These are phyloP conservation scores for Schrankia costaestrigalis DNA, from an alignment of 2,888 invertebrate species.

Conservation along the genomic window DNA sequence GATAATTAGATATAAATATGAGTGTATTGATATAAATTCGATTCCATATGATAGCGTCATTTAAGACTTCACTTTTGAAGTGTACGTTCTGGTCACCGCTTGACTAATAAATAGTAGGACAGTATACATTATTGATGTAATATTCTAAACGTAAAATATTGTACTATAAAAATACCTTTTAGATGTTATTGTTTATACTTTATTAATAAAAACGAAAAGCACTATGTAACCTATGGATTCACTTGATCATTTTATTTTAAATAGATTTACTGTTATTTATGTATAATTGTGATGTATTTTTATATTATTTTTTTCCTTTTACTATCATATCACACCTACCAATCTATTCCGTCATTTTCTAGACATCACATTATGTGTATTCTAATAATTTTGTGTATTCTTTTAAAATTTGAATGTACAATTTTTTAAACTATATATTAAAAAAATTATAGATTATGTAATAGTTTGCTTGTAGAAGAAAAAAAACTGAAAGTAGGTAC, in stretches of 20 bases:
- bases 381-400: too few species aligned
- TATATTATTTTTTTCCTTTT: too few species aligned
- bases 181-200: slow-evolving; percentile 11
- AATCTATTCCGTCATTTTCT: too few species aligned
- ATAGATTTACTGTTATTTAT: too few species aligned
- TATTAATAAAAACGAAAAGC: slow-evolving; percentile 28
- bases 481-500: slow-evolving; percentile 40
- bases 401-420: too few species aligned
- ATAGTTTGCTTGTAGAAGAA: slow-evolving; percentile 44
- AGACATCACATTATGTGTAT: too few species aligned
- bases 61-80: slow-evolving; percentile 12
- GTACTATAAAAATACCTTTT: slow-evolving; percentile 31
- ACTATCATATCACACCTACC: too few species aligned
- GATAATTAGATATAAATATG: too few species aligned
- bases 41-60: too few species aligned
- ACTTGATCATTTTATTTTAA: too few species aligned
- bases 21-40: too few species aligned
- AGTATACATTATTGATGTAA: slow-evolving; percentile 29
- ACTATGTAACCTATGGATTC: slow-evolving; percentile 43
- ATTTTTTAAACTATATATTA: background rate
- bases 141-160: slow-evolving; percentile 21
- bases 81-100: slow-evolving; percentile 12
- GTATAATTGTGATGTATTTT: too few species aligned
- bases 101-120: slow-evolving; percentile 21
- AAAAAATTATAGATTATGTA: slow-evolving; percentile 22